Evolutionary conservation across 2,888 invertebrate genomes (phyloP), one percentile per base, ranked within the genome.

Genomic region (Ariolimax columbianus): DNA sequence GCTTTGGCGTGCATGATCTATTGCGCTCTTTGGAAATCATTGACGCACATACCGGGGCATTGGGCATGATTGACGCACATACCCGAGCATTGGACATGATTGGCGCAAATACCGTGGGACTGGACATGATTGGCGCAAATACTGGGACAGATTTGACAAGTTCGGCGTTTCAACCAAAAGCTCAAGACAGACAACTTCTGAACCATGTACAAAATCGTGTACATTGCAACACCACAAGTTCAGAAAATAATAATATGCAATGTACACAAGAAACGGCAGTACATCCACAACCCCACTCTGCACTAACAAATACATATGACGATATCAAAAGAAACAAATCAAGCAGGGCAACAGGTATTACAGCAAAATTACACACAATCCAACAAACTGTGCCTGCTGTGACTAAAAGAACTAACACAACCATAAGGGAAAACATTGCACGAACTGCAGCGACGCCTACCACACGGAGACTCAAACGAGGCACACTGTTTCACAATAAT

Each of bases 21-120:
- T n/a, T 73, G n/a, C 73, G 11, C n/a, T 43, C 73, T 30, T n/a
- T 73, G n/a, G 30, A 73, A 7, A 73, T 73, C n/a, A 40, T 73
- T 0, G 73, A 30, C 23, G 14, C 30, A 14, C 43, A 73, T 11
- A n/a, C 43, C n/a, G n/a, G n/a, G n/a, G n/a, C n/a, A n/a, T n/a
- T n/a, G n/a, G n/a, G n/a, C n/a, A n/a, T n/a, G n/a, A n/a, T n/a
- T n/a, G n/a, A n/a, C n/a, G n/a, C n/a, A n/a, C n/a, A n/a, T n/a
- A n/a, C n/a, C n/a, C 73, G 11, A 47, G 73, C 73, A 14, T n/a
- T 73, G n/a, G 30, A 73, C 0, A 73, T 73, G 11, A 40, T 73
- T 0, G 73, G 47, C 23, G 14, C 30, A 14, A n/a, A 73, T 11
- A n/a, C 43, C n/a, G n/a, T n/a, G n/a, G n/a, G n/a, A n/a, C n/a